Evolutionary conservation across 2,888 invertebrate genomes (phyloP), one percentile per base, ranked within the genome.

Genomic region (Osedax frankpressi): DNA sequence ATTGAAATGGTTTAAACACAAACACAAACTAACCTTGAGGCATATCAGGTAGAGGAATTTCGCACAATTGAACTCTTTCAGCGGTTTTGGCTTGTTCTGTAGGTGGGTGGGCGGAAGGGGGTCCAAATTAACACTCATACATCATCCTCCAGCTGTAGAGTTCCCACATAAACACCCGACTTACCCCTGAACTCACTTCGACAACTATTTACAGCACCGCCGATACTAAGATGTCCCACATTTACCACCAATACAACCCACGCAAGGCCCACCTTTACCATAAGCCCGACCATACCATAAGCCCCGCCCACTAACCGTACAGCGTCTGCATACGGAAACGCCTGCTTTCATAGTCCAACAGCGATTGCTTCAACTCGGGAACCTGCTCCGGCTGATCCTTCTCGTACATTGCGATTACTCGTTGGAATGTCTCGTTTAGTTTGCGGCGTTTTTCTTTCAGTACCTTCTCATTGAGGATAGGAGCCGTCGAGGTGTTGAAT

Each of bases 331-430:
- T 87, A 83, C 92, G 90, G 75, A 90, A 88, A 77, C 93, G 87
- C 78, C 92, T 89, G 81, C 92, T 91, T 81, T 96, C 94, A 86
- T 97, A 96, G 77, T 96, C 95, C 78, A 90, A 88, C 85, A 95
- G 92, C 81, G 92, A 90, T 70, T 81, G 81, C 74, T 79, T 93
- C n/a, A 96, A 84, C 78, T 95, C 94, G 1, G 90, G 88, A 89
- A 92, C 94, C 82, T 93, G 92, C 78, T 94, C 94, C 28, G 92
- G 92, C 82, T 96, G 94, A 85, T 97, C 95, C 86, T 94, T 94
- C 81, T 94, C 91, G 93, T 94, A 81, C 69, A 82, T 79, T 6
- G 11, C 19, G 44, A 44, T 44, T 19, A 44, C 44, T 11, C 77
- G 28, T 79, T 94, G 93, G 85, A 95, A 89, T 1, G 96, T 96